Conservation (phyloP, 2,888 invertebrate species). For the Pammene fasciana region DNA sequence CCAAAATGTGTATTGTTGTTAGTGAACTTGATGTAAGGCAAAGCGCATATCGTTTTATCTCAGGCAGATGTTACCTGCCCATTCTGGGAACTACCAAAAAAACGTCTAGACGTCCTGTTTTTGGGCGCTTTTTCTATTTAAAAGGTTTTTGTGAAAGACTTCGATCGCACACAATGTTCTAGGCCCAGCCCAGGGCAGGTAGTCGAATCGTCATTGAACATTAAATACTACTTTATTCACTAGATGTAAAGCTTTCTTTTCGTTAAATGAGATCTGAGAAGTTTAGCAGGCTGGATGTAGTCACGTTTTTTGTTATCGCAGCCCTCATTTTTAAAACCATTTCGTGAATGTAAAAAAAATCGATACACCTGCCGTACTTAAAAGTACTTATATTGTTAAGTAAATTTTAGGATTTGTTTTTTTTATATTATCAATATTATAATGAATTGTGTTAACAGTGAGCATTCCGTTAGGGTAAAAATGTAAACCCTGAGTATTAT, state of each 20-base stretch:
- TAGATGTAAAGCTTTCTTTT: constrained; percentile 46
- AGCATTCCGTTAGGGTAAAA: constrained; percentile 12
- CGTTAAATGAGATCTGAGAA: constrained; percentile 29
- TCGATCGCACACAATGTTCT: constrained; percentile 70
- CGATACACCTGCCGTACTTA: constrained; percentile 30
- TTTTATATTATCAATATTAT: constrained; percentile 8
- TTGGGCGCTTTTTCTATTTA: constrained; percentile 73
- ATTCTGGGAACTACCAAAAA: constrained; percentile 71
- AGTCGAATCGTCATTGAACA: constrained; percentile 56
- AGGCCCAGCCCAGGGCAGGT: constrained; percentile 77
- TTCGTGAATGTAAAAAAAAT: constrained; percentile 31
- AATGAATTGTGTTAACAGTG: background rate
- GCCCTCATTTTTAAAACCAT: constrained; percentile 43
- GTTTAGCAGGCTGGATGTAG: constrained; percentile 42
- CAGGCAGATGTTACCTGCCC: constrained; percentile 71
- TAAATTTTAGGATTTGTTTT: constrained; percentile 24
- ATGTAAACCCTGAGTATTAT: background rate
- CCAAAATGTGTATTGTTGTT: constrained; percentile 36
- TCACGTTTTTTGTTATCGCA: constrained; percentile 43
- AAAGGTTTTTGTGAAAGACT: constrained; percentile 73
- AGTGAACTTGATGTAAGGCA: constrained; percentile 23
- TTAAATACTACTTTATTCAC: constrained; percentile 67
- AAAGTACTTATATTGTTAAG: constrained; percentile 35
- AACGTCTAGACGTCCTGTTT: constrained; percentile 80
- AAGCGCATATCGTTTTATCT: constrained; percentile 42